Base-by-base conservation (phyloP, 2,797 vertebrate species). In the Hozukius guyotensis region DNA sequence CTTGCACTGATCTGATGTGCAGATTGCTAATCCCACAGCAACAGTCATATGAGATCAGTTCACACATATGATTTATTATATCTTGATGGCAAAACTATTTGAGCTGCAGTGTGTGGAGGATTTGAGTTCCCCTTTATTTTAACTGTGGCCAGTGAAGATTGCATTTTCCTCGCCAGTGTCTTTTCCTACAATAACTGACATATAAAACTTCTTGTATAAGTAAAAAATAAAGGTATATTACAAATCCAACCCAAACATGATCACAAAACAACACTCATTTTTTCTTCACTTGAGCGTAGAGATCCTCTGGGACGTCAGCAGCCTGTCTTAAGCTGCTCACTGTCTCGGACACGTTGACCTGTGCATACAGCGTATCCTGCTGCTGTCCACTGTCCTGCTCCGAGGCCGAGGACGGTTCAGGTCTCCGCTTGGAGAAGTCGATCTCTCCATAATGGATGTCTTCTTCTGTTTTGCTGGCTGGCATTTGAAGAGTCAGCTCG, bases 371-470 rank as follows among this genome's bases (percentile, higher is more conserved):
- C n/a, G 52, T 53, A 22, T 87, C 76, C 46, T 82, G 67, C 55
- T 63, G 22, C 71, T 49, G 36, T 59, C 16, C 25, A 7, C 20
- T 18, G 46, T 78, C 72, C 24, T 32, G 60, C 25, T 0, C 59
- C 5, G 34, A 34, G 20, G 10, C 16, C 0, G 12, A 24, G 34
- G 11, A 16, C 4, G 8, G 6, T 59, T 25, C 36, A 42, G n/a
- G 4, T 32, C 8, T 31, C 10, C 3, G 6, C 4, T 32, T 72
- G 14, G 73, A 83, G 38, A 89, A 84, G 61, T 71, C 5, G 6
- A 89, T 73, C 42, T 89, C 84, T 63, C 81, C 86, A 22, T 93
- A 91, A n/a, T 89, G 87, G 73, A 91, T 10, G 14, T 83, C 31
- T 11, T 52, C 18, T 7, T 31, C 71, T n/a, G 8, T 14, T 56